phyloP scores from a whole-genome alignment of 2,888 invertebrate species.

The Hybos culiciformis region DNA sequence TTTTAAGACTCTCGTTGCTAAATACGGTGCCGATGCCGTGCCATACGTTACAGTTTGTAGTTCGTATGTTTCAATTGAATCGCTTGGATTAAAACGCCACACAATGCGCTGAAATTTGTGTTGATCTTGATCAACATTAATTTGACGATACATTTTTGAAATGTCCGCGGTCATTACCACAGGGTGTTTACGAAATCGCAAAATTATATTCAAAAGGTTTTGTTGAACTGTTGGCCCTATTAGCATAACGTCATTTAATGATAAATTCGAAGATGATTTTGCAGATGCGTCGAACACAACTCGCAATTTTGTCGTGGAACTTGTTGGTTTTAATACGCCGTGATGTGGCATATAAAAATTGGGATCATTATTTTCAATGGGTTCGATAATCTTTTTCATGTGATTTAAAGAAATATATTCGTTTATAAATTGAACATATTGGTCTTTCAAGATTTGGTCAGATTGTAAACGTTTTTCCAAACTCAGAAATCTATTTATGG shows the following conservation, averaged over 20 bases:
- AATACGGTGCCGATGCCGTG: constrained; percentile 8
- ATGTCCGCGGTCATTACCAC: constrained; percentile 6
- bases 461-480: background rate
- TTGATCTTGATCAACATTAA: constrained; percentile 1
- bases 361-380: too few species aligned
- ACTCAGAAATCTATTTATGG: background rate
- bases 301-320: constrained; percentile 2
- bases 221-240: constrained; percentile 9
- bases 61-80: constrained; percentile 1
- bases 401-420: background rate
- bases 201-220: constrained; percentile 8
- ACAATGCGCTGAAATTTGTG: constrained; percentile 6
- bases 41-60: constrained; percentile 9
- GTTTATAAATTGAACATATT: too few species aligned
- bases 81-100: constrained; percentile 4
- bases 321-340: constrained; percentile 9
- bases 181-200: constrained; percentile 2
- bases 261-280: constrained; percentile 2
- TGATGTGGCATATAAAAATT: constrained; percentile 14
- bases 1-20: constrained; percentile 9
- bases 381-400: background rate
- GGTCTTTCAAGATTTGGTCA: background rate
- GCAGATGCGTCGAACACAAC: constrained; percentile 8
- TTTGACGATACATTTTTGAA: constrained; percentile 9
- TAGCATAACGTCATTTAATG: too few species aligned